phyloP scores from a whole-genome alignment of 1,140 invertebrate species.

The Centruroides sculpturatus region DNA sequence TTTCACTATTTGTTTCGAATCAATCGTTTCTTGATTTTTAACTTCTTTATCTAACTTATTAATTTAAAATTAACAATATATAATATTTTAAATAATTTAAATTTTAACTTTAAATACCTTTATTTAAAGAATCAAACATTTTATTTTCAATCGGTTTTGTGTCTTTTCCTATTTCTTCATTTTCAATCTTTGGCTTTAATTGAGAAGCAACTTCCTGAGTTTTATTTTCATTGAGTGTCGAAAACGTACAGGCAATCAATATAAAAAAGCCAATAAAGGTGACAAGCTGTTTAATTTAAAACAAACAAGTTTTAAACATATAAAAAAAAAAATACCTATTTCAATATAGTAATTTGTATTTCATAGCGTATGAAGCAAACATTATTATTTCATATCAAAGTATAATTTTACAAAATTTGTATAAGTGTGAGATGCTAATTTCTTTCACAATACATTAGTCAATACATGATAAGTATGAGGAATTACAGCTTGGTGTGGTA shows the following conservation, averaged over 20 bases:
- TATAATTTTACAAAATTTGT: no score
- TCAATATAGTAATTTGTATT: no score
- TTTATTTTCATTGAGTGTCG: conserved; percentile 11
- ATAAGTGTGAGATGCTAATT: no score
- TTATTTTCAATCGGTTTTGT: neutral
- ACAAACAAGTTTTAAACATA: neutral
- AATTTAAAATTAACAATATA: neutral
- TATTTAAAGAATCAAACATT: neutral
- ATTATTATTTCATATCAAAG: no score
- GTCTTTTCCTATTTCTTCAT: conserved; percentile 1
- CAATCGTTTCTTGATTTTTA: no score
- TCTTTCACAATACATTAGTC: no score
- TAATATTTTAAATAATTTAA: neutral
- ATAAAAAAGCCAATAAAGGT: conserved; percentile 16
- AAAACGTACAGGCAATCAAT: conserved; percentile 17
- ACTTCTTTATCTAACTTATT: no score
- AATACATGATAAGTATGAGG: no score
- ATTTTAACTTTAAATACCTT: neutral
- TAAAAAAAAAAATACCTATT: no score
- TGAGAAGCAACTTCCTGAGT: neutral
- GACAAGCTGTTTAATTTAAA: conserved; percentile 5
- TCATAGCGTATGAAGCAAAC: no score
- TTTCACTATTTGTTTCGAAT: no score
- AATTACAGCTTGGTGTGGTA: no score
- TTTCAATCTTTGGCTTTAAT: neutral